These are phyloP conservation scores for Magallana ariakensis DNA, from an alignment of 1,140 invertebrate species.

Conservation along the genomic window DNA sequence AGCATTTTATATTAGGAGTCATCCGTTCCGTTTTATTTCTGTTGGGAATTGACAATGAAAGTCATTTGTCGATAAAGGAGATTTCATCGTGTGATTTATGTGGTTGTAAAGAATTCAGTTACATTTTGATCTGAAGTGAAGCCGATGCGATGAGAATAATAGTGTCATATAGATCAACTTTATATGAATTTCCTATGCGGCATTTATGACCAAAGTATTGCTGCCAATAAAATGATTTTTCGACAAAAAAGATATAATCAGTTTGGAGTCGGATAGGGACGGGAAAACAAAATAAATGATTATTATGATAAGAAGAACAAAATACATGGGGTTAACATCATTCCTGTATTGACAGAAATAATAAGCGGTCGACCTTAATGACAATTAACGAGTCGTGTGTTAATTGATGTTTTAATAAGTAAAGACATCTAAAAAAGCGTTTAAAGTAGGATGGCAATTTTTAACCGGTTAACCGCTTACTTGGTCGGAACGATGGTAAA, in stretches of 20 bases:
- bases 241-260: constrained; percentile 9
- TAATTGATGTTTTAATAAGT: too few relatives aligned
- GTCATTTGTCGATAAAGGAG: constrained; percentile 27
- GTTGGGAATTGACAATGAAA: constrained; percentile 26
- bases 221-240: constrained; percentile 24
- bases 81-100: constrained; percentile 19
- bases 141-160: constrained; percentile 17
- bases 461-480: too few relatives aligned
- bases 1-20: constrained; percentile 29
- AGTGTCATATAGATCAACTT: constrained; percentile 35
- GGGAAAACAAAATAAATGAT: background rate
- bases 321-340: background rate
- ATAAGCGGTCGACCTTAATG: background rate
- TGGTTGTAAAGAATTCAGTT: constrained; percentile 8
- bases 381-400: background rate
- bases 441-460: too few relatives aligned
- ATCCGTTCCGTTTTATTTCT: constrained; percentile 16
- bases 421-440: too few relatives aligned
- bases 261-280: background rate
- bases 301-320: background rate
- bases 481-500: too few relatives aligned
- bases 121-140: constrained; percentile 32
- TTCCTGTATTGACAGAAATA: background rate
- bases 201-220: constrained; percentile 18
- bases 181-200: constrained; percentile 32